phyloP scores from a whole-genome alignment of 2,797 vertebrate species.

The Poeciliopsis infans region DNA sequence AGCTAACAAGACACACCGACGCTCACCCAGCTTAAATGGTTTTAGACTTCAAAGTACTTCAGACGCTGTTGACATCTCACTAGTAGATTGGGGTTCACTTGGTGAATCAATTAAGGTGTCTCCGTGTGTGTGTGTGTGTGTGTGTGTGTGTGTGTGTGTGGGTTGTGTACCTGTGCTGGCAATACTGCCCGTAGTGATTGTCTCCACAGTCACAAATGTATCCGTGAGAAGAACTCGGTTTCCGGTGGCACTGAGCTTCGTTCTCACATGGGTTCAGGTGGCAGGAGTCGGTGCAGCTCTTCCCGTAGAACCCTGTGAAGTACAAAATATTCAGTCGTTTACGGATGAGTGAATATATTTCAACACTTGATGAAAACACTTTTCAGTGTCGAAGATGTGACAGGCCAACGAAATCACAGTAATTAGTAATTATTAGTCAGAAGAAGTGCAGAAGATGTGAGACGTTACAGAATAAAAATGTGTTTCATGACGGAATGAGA shows the following conservation, averaged over 20 bases:
- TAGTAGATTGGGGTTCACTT: slow-evolving; percentile 22
- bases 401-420: neutral
- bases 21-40: slow-evolving; percentile 29
- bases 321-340: neutral
- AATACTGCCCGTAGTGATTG: slow-evolving; percentile 95
- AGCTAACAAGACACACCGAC: slow-evolving; percentile 20
- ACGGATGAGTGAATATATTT: neutral
- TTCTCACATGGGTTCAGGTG: slow-evolving; percentile 97
- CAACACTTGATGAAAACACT: neutral
- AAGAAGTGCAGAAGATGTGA: neutral
- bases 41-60: slow-evolving; percentile 21
- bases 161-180: slow-evolving; percentile 89
- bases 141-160: slow-evolving; percentile 14
- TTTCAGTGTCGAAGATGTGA: neutral
- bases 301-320: slow-evolving; percentile 90
- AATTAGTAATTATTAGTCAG: neutral
- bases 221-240: slow-evolving; percentile 86
- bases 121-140: slow-evolving; percentile 16
- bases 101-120: neutral
- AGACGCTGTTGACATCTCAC: neutral
- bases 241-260: slow-evolving; percentile 90
- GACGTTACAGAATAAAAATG: neutral
- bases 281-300: slow-evolving; percentile 91
- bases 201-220: slow-evolving; percentile 93
- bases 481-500: neutral